Evolutionary conservation across 1,140 invertebrate species (phyloP), one percentile per base, ranked within the genome.

Genomic region (Diorhabda elongata): DNA sequence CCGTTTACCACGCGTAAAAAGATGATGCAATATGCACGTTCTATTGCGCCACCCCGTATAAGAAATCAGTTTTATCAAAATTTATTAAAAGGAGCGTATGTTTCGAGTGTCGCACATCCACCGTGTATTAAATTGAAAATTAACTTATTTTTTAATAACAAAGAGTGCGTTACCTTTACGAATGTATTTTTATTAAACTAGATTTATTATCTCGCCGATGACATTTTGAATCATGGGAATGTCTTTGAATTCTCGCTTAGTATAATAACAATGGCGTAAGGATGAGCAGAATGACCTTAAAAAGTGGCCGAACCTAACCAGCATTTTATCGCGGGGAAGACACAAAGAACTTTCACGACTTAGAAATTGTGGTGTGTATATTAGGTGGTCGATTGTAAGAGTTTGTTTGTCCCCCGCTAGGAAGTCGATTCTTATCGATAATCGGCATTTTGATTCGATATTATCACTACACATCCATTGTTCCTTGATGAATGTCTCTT

Each of bases 241-340:
- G 47, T 52, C 47, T 52, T 52, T 52, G 47, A 52, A 52, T 52
- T 52, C 47, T 52, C n/a, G 47, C 47, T 52, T 52, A 52, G 47
- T 52, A 52, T 52, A 26, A 26, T 26, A 52, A 52, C 47, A 52
- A 52, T 52, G 47, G 47, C 47, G 47, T 52, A 52, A 52, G 47
- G 47, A 52, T 52, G 47, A 52, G 47, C 47, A 52, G 47, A 52
- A 52, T 52, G 47, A 52, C 47, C 47, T 52, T 52, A 52, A 52
- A 52, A 52, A 52, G 47, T 52, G n/a, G 47, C 47, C 47, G 47
- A 52, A 52, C 47, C 47, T 52, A 52, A 26, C 26, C 26, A 26
- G 26, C 47, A 52, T 52, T 52, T 52, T 52, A 52, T 52, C 47
- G 6, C 47, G 4, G 4, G 47, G 47, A n/a, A 52, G 6, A 52